phyloP scores from a whole-genome alignment of 2,797 vertebrate species.

The Decapterus maruadsi region DNA sequence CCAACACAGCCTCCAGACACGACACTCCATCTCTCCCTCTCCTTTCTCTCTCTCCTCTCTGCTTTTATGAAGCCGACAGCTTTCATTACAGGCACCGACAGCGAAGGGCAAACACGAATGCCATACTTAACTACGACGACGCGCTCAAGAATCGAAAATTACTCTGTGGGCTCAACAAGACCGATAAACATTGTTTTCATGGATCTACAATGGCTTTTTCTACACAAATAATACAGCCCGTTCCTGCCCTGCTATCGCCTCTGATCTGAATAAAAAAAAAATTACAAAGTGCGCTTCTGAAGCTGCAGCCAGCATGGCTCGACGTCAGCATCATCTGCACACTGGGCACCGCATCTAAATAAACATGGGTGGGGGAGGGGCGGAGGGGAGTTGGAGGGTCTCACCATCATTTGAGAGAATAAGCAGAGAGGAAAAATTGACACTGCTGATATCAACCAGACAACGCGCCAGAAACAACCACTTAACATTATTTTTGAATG shows the following conservation, averaged over 20 bases:
- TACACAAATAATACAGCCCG: conserved; percentile 18
- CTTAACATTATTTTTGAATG: conserved; percentile 27
- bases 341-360: conserved; percentile 32
- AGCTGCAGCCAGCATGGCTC: conserved; percentile 37
- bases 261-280: conserved; percentile 20
- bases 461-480: conserved; percentile 38
- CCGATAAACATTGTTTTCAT: conserved; percentile 31
- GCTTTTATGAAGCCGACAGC: conserved; percentile 45
- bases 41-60: conserved; percentile 3
- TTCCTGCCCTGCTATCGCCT: conserved; percentile 13
- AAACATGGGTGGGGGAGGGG: conserved; percentile 12
- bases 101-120: conserved; percentile 14
- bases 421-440: conserved; percentile 30
- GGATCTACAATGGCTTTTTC: conserved; percentile 22
- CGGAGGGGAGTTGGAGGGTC: conserved; percentile 16
- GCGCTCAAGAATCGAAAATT: conserved; percentile 8
- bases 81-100: conserved; percentile 50
- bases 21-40: conserved; percentile 41
- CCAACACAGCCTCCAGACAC: conserved; percentile 60
- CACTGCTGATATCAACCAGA: conserved; percentile 6
- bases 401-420: conserved; percentile 48
- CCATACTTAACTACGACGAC: neutral
- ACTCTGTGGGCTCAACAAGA: conserved; percentile 29
- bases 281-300: conserved; percentile 11
- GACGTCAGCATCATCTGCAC: conserved; percentile 21